These are phyloP conservation scores for Moxostoma hubbsi DNA, from an alignment of 2,797 vertebrate genomes.

Conservation along the genomic window DNA sequence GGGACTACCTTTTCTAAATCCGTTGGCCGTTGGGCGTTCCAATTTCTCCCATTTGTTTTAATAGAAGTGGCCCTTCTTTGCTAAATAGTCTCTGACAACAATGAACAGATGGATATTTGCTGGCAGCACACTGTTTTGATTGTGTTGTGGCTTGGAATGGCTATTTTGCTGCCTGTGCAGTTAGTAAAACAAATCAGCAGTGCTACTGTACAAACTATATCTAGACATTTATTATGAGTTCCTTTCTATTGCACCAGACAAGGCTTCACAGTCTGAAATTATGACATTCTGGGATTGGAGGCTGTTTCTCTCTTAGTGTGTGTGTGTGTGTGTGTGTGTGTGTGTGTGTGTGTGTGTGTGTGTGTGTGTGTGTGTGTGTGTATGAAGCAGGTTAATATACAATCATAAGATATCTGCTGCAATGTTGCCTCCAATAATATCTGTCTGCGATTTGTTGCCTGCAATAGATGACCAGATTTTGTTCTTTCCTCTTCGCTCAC, in stretches of 20 bases:
- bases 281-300: conserved; percentile 72
- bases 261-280: conserved; percentile 81
- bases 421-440: conserved; percentile 83
- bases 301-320: conserved; percentile 9
- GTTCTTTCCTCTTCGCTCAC: conserved; percentile 44
- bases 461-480: conserved; percentile 83
- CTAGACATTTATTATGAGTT: conserved; percentile 76
- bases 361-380: conserved; percentile 66
- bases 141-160: conserved; percentile 62
- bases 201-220: conserved; percentile 68
- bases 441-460: conserved; percentile 80
- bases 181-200: conserved; percentile 74
- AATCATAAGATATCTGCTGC: conserved; percentile 86
- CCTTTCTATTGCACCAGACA: conserved; percentile 81
- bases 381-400: conserved; percentile 86
- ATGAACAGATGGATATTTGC: conserved; percentile 47
- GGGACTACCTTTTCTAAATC: too few relatives aligned
- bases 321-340: conserved; percentile 73
- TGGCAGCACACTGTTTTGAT: conserved; percentile 60
- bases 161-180: conserved; percentile 68
- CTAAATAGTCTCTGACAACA: neutral
- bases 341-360: conserved; percentile 75
- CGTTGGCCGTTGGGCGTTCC: too few relatives aligned
- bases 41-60: too few relatives aligned
- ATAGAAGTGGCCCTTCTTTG: too few relatives aligned